Evolutionary conservation across 1,140 invertebrate species (phyloP), one percentile per base, ranked within the genome.

Genomic region (Nymphalis io): DNA sequence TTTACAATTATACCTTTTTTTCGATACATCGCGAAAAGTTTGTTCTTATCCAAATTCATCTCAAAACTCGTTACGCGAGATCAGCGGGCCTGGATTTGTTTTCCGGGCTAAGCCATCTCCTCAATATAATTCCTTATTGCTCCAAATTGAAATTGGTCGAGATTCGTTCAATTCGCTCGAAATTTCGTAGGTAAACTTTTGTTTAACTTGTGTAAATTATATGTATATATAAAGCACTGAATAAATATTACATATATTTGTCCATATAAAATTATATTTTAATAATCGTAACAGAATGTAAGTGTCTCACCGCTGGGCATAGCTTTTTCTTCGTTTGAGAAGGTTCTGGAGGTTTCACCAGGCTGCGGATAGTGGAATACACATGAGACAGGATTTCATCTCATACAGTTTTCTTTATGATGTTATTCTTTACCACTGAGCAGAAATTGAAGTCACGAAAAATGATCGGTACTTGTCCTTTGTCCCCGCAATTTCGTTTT

Each of bases 81-180:
- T 81, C 80, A 80, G 75, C 79, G 59, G 69, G 72, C 65, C 79
- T 74, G 75, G 78, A 79, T 83, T 83, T 86, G 78, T 82, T 81
- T 72, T 73, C 68, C 70, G 65, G 60, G 62, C 48, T 53, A 21
- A 53, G 48, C 48, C 15, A 21, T 53, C 72, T 62, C 72, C 60
- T 55, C 73, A 76, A 76, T 79, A 79, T 81, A 75, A 78, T 80
- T 82, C 73, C 71, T 75, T 73, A 76, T 78, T 80, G 75, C 80
- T 73, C 74, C 74, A 78, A 82, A 80, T 80, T 80, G 80, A 78
- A 82, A 80, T 80, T 67, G 78, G 74, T 75, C 58, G 74, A 67
- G 69, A 75, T 12, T 55, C 51, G 70, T 74, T 72, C 72, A 66
- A 65, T 68, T 62, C 51, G 69, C 51, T 44, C 13, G 46, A 61